Conservation (phyloP, 2,888 invertebrate genomes). For the Calliopum simillimum region DNA sequence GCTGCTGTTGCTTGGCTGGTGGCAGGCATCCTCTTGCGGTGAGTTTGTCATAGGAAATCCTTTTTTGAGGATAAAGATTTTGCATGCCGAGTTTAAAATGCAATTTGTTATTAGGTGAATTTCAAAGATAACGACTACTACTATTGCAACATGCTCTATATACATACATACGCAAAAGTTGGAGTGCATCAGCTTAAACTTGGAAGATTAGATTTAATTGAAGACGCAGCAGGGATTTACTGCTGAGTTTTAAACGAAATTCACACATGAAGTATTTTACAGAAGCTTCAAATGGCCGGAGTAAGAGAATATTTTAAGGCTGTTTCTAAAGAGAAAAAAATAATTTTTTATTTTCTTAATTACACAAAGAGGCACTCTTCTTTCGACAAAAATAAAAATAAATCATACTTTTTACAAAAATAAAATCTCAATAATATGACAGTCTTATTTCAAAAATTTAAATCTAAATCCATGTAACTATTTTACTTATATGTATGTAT, state of each 20-base stretch:
- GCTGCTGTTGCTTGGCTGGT: background rate
- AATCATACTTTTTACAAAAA: background rate
- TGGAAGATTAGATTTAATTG: background rate
- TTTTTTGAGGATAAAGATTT: slow-evolving; percentile 4
- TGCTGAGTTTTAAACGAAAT: background rate
- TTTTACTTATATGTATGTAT: background rate
- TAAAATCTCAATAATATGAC: too few species aligned
- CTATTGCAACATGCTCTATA: background rate
- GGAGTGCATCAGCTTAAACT: background rate
- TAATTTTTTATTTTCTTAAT: too few species aligned
- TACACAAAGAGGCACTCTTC: too few species aligned
- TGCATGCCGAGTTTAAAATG: background rate
- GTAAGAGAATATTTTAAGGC: too few species aligned
- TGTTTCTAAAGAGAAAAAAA: too few species aligned
- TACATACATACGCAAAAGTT: background rate
- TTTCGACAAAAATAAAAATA: background rate
- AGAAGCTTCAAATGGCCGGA: background rate
- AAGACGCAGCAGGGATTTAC: background rate
- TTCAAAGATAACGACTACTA: background rate
- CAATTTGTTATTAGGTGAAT: slow-evolving; percentile 19
- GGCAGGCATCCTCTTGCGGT: background rate
- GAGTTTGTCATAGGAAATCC: slow-evolving; percentile 18
- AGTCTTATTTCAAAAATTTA: too few species aligned
- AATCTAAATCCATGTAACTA: background rate
- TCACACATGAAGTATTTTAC: background rate